phyloP scores from a whole-genome alignment of 2,888 invertebrate species.

The Tipula helvola region DNA sequence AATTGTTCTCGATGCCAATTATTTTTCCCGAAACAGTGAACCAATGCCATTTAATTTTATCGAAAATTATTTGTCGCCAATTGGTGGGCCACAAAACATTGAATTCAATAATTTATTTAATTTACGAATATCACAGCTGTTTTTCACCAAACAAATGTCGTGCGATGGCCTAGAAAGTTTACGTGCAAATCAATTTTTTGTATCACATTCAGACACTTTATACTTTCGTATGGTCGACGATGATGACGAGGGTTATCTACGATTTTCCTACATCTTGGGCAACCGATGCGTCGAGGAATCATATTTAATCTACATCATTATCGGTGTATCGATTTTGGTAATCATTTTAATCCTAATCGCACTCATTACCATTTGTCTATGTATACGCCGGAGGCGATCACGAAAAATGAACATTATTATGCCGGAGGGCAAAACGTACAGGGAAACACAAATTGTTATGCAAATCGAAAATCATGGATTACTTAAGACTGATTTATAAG shows the following conservation, averaged over 20 bases:
- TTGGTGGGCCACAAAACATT: slow-evolving; percentile 22
- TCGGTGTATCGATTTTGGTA: slow-evolving; percentile 37
- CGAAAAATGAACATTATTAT: slow-evolving; percentile 54
- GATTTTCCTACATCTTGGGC: slow-evolving; percentile 25
- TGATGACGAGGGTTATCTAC: slow-evolving; percentile 14
- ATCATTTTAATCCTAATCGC: slow-evolving; percentile 35
- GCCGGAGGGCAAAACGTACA: slow-evolving; percentile 69
- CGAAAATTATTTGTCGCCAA: slow-evolving; percentile 27
- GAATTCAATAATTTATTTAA: slow-evolving; percentile 27
- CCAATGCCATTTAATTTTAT: slow-evolving; percentile 29
- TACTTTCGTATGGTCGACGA: slow-evolving; percentile 20
- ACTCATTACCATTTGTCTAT: slow-evolving; percentile 36
- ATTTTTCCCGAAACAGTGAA: slow-evolving; percentile 9
- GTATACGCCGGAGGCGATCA: slow-evolving; percentile 44
- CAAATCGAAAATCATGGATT: slow-evolving; percentile 75
- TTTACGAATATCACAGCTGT: slow-evolving; percentile 22
- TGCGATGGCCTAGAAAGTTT: slow-evolving; percentile 26
- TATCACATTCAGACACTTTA: slow-evolving; percentile 24
- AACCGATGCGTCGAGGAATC: slow-evolving; percentile 25
- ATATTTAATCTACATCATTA: slow-evolving; percentile 35
- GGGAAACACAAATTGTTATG: slow-evolving; percentile 76
- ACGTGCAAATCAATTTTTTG: slow-evolving; percentile 26
- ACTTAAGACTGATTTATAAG: slow-evolving; percentile 58
- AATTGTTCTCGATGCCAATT: slow-evolving; percentile 14
- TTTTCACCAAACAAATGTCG: slow-evolving; percentile 18